Evolutionary conservation across 1,140 invertebrate species (phyloP), one percentile per base, ranked within the genome.

Genomic region (Parapsyche elsis): DNA sequence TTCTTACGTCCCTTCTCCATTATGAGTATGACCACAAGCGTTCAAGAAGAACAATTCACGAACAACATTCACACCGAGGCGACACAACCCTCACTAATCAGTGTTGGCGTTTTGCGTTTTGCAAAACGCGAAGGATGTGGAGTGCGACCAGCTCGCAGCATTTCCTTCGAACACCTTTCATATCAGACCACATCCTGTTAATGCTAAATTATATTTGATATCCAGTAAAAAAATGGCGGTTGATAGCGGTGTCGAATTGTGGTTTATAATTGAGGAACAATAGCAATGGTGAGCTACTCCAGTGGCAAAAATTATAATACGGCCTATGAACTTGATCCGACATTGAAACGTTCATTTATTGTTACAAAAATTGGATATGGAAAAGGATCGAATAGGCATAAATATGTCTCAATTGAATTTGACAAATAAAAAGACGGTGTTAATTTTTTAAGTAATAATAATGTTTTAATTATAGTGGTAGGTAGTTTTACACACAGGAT

Each of bases 381-480:
- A 19, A 24, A 19, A 5, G 67, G n/a, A n/a, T n/a, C n/a, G n/a
- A 71, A 12, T 53, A 5, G 14, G 59, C 21, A 19, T 67, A 38
- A 71, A 71, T 70, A 71, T 26, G 38, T 49, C 70, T 38, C 4
- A 14, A 26, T 30, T 71, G 53, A 79, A n/a, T n/a, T n/a, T n/a
- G n/a, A n/a, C n/a, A n/a, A 82, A 73, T 75, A 80, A 82, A 38
- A 80, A 78, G 16, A 16, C 70, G 4, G 19, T 46, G 10, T 49
- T 77, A 79, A 80, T 73, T 80, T 83, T 83, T 83, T 83, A 83
- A 77, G 82, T 83, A 83, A 83, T 89, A 89, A 88, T 88, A 89
- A 88, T 89, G 88, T 87, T 88, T 89, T 89, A 90, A 90, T 90
- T 88, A 87, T 90, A 90, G 88, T 90, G 88, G 88, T 90, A 89